Conservation (phyloP, 2,113 vertebrate species). For the Corvus hawaiiensis region DNA sequence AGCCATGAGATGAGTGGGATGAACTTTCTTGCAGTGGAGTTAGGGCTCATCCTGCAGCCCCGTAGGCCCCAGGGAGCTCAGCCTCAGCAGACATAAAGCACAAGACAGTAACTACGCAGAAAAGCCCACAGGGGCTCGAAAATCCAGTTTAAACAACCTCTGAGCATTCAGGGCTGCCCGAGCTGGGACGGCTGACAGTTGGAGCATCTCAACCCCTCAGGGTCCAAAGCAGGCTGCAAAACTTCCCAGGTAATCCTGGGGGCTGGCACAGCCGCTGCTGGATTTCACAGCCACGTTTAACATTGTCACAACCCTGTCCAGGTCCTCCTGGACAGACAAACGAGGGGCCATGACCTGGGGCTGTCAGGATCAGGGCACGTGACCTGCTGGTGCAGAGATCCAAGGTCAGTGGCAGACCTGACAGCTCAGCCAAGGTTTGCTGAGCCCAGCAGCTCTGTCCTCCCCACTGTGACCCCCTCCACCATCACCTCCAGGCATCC, state of each 20-base stretch:
- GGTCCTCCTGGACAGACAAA: neutral
- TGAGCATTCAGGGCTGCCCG: fast-evolving
- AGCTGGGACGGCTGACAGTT: neutral
- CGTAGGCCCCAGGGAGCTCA: neutral
- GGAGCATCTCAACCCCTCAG: fast-evolving
- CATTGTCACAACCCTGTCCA: neutral
- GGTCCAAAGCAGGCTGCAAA: neutral
- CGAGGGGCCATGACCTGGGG: fast-evolving
- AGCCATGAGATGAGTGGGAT: neutral
- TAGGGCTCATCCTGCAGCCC: neutral
- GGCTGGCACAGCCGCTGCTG: neutral
- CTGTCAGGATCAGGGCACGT: fast-evolving
- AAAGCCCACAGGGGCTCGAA: neutral
- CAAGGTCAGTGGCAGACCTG: neutral
- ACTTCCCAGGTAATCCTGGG: neutral
- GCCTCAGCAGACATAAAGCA: neutral
- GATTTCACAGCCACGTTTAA: neutral
- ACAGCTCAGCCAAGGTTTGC: neutral
- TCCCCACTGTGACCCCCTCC: fast-evolving
- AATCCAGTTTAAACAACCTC: neutral
- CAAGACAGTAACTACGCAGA: neutral
- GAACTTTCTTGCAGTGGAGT: neutral
- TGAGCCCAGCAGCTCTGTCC: neutral
- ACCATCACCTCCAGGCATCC: neutral
- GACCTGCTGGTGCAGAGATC: fast-evolving